A percentile compares a stretch with the other conserved stretches of the same genome.
phyloP scores from a whole-genome alignment of 2,797 vertebrate species.

The Sebastes nivosus region DNA sequence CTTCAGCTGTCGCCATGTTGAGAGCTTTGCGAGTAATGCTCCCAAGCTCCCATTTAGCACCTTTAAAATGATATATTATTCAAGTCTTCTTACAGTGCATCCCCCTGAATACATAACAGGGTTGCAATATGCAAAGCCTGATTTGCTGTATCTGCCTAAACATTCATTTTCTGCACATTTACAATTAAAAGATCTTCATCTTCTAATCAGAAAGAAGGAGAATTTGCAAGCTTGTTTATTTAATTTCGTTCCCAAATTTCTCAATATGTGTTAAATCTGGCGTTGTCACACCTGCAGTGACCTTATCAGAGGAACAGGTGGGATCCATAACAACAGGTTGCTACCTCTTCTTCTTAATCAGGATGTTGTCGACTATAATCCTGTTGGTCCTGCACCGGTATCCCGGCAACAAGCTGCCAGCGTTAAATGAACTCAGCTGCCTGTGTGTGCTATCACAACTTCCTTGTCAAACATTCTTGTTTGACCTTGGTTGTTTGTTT shows the following conservation, averaged over 20 bases:
- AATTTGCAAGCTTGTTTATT: neutral
- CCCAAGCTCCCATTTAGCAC: no score
- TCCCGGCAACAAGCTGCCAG: slow-evolving; percentile 51
- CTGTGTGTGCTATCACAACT: slow-evolving; percentile 22
- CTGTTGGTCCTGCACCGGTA: slow-evolving; percentile 21
- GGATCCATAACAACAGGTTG: slow-evolving; percentile 25
- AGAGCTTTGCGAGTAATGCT: no score
- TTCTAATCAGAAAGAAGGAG: neutral
- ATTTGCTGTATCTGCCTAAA: neutral
- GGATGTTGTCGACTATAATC: neutral
- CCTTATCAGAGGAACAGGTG: slow-evolving; percentile 20
- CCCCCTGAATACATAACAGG: neutral
- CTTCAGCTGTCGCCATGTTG: no score
- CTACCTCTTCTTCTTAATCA: neutral
- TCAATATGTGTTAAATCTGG: neutral
- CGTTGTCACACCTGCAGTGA: neutral
- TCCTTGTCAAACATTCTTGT: slow-evolving; percentile 38
- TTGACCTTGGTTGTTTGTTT: slow-evolving; percentile 47
- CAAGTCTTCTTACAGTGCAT: no score
- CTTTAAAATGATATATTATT: neutral
- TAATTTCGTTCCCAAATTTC: neutral
- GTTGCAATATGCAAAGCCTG: neutral
- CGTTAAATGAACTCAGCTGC: slow-evolving; percentile 18
- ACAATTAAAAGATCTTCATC: neutral
- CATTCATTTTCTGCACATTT: neutral